Base-by-base conservation (phyloP, 2,888 invertebrate species). In the Biston betularia region DNA sequence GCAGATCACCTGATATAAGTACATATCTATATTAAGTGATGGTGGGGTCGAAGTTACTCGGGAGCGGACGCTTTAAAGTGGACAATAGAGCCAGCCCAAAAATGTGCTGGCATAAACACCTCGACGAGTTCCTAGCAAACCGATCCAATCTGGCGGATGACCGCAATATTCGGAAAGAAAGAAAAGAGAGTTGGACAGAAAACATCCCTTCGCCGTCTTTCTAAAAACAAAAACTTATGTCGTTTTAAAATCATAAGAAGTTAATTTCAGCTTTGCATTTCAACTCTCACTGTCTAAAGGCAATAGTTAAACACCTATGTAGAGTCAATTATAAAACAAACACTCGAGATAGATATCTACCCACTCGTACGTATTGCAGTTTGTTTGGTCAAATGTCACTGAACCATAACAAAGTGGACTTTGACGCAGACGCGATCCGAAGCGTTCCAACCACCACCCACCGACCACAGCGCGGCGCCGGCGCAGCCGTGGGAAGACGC, bases 401-500 rank as follows among this genome's bases (percentile, higher is more conserved):
- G 70, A 75, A 75, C 74, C 71, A 65, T 62, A 68, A 72, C 59
- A 70, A 65, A 68, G 67, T 54, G 57, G 61, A 65, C n/a, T n/a
- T n/a, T 63, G 63, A 58, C 70, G 64, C 59, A 68, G 53, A 65
- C 59, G 67, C 59, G 68, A 65, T 63, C 57, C 69, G 74, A 55
- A 72, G 56, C 54, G 63, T 59, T 63, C 71, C 69, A 71, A 64
- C 72, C 70, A 71, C 78, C 79, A 79, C 78, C 79, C 79, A 79
- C 80, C 68, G 71, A 48, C 62, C 63, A 57, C 48, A 9, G 38
- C 38, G 38, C 65, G 70, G 66, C 75, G 71, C 72, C 67, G 65
- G 63, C 68, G 49, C 64, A 68, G 65, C 78, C 84, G 81, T 81
- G 83, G 83, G 80, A 83, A 79, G 79, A 75, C 75, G 76, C 72